Conservation (phyloP, 2,888 invertebrate genomes). For the Xestia xanthographa region DNA sequence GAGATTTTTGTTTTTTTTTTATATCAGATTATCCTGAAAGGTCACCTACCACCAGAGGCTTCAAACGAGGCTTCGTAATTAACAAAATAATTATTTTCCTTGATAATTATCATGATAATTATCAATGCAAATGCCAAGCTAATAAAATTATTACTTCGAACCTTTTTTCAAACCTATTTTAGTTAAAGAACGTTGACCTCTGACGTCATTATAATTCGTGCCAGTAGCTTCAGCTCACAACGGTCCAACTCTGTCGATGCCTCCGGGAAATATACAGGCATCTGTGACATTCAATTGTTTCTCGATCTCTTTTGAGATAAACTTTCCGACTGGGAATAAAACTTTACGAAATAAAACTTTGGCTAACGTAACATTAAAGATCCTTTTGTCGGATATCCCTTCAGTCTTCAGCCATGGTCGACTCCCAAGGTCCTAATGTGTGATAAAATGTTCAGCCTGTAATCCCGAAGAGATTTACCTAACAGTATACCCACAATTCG, state of each 20-base stretch:
- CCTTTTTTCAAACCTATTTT: too few relatives aligned
- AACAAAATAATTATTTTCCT: too few relatives aligned
- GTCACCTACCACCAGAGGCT: too few relatives aligned
- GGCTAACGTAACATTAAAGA: background rate
- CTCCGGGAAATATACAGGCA: conserved; percentile 25
- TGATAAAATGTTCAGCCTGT: background rate
- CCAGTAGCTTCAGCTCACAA: background rate
- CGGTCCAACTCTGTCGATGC: background rate
- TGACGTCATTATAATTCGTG: background rate
- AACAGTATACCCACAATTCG: too few relatives aligned
- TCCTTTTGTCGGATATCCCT: background rate
- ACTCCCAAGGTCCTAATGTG: background rate
- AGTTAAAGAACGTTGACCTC: background rate
- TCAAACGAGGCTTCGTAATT: too few relatives aligned
- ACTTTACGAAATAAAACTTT: too few relatives aligned
- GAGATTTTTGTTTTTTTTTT: too few relatives aligned
- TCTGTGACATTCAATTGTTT: conserved; percentile 21
- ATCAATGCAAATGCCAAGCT: too few relatives aligned
- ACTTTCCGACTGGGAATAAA: background rate
- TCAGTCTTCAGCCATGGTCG: background rate
- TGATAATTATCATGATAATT: too few relatives aligned
- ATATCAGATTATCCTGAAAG: too few relatives aligned
- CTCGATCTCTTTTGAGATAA: background rate
- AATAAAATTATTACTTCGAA: too few relatives aligned
- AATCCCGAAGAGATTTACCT: too few relatives aligned